A percentile compares a stretch with the other conserved stretches of the same genome.
These are phyloP conservation scores for Ochotona curzoniae DNA, from an alignment of 2,113 vertebrate species.

Conservation along the genomic window DNA sequence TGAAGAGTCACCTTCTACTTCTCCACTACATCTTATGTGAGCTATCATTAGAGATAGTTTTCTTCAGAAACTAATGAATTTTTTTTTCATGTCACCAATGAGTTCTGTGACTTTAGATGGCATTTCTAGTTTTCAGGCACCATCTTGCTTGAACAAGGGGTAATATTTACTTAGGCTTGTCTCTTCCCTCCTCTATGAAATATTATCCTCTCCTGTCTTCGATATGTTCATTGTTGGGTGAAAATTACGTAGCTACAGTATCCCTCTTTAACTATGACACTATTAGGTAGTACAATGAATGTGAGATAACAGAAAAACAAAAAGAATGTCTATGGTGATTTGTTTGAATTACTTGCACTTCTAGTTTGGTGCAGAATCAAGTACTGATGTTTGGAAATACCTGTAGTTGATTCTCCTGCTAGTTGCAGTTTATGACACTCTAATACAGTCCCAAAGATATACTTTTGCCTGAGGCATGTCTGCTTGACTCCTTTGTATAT, in stretches of 20 bases:
- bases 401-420: not conserved
- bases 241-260: not conserved
- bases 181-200: not conserved
- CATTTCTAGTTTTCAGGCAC: not conserved
- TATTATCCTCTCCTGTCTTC: not conserved
- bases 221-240: not conserved
- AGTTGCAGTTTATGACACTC: not conserved
- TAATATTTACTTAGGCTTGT: not conserved
- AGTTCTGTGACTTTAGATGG: not conserved
- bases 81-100: not conserved
- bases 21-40: not conserved
- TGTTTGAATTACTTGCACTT: not conserved
- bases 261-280: not conserved
- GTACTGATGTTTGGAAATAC: not conserved
- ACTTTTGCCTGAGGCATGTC: not conserved
- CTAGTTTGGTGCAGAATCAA: not conserved
- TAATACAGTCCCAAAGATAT: not conserved
- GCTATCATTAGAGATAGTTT: not conserved
- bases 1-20: not conserved
- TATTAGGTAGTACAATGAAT: not conserved
- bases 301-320: not conserved
- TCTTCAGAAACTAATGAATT: not conserved
- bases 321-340: not conserved
- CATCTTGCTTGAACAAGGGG: not conserved
- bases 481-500: not conserved